Percentiles rank a stretch among this genome's conserved stretches.
These are phyloP conservation scores for Chrysolina haemoptera DNA, from an alignment of 2,888 invertebrate genomes.

Conservation along the genomic window DNA sequence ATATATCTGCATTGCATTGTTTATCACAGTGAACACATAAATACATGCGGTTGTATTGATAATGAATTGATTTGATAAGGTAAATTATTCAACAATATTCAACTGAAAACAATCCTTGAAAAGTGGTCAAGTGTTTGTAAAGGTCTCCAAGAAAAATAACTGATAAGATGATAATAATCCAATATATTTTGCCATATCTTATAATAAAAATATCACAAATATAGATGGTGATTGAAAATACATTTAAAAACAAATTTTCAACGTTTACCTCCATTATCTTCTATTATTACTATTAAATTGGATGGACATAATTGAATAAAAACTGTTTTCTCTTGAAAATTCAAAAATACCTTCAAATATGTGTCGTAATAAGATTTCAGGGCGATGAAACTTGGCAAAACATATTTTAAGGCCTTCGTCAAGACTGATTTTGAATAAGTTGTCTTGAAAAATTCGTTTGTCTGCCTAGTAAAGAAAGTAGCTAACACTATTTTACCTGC, in stretches of 20 bases:
- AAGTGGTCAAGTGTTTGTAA: not conserved
- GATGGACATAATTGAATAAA: not conserved
- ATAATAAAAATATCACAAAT: not conserved
- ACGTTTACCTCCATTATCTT: not conserved
- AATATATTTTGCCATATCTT: not conserved
- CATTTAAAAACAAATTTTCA: not conserved
- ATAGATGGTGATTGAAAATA: not conserved
- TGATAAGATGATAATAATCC: constrained; percentile 2
- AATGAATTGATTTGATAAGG: not conserved
- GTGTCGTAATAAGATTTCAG: too few species aligned
- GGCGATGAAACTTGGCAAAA: too few species aligned
- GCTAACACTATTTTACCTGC: too few species aligned
- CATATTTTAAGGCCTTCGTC: too few species aligned
- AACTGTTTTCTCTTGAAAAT: not conserved
- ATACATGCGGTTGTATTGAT: not conserved
- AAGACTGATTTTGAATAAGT: too few species aligned
- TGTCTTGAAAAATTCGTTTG: too few species aligned
- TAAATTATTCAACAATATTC: not conserved
- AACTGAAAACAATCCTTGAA: constrained; percentile 12
- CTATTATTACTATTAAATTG: not conserved
- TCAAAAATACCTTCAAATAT: not conserved
- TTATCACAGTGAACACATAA: constrained; percentile 1
- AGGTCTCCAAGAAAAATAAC: not conserved
- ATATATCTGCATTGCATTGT: constrained; percentile 5
- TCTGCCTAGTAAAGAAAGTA: too few species aligned